Evolutionary conservation across 1,140 invertebrate genomes (phyloP).

Genomic region (Drosophila subpulchrella): DNA sequence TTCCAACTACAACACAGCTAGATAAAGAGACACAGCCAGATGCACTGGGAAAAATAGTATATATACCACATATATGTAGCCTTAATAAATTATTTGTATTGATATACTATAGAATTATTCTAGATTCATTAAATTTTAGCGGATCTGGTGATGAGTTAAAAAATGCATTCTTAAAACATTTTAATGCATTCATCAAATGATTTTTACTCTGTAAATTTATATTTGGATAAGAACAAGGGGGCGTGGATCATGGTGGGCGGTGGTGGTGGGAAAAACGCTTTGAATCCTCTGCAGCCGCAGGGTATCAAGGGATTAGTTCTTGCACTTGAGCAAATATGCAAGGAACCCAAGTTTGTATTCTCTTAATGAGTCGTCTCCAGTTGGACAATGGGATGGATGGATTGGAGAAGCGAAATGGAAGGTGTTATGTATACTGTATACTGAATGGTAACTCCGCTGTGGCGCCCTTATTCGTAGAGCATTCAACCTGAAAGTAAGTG

Average conservation of each 20-base stretch:
- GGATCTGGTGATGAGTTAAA: too few species aligned
- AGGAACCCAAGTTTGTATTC: slow-evolving; percentile 54
- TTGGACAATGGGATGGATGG: slow-evolving; percentile 24
- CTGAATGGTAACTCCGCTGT: slow-evolving; percentile 4
- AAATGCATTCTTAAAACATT: too few species aligned
- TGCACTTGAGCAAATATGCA: slow-evolving; percentile 56
- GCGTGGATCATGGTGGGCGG: slow-evolving; percentile 5
- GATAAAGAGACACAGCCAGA: slow-evolving; percentile 33
- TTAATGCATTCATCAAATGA: too few species aligned
- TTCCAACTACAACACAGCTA: slow-evolving; percentile 57
- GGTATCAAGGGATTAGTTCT: slow-evolving; percentile 41
- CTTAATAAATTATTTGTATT: too few species aligned
- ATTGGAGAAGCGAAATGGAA: slow-evolving; percentile 10
- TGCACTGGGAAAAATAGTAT: slow-evolving; percentile 17
- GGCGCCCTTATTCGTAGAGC: not conserved
- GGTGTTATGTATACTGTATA: not conserved
- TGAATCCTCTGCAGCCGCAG: slow-evolving; percentile 48
- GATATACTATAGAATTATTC: not conserved
- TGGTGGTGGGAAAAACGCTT: slow-evolving; percentile 28
- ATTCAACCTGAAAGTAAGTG: not conserved
- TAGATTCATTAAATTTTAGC: not conserved
- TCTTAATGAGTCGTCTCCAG: slow-evolving; percentile 40
- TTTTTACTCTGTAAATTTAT: slow-evolving; percentile 10
- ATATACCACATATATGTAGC: too few species aligned
- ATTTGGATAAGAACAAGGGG: slow-evolving; percentile 15